Percentiles rank a stretch among this genome's conserved stretches.
Conservation (phyloP, 2,797 vertebrate genomes). For the Sarcoramphus papa region DNA sequence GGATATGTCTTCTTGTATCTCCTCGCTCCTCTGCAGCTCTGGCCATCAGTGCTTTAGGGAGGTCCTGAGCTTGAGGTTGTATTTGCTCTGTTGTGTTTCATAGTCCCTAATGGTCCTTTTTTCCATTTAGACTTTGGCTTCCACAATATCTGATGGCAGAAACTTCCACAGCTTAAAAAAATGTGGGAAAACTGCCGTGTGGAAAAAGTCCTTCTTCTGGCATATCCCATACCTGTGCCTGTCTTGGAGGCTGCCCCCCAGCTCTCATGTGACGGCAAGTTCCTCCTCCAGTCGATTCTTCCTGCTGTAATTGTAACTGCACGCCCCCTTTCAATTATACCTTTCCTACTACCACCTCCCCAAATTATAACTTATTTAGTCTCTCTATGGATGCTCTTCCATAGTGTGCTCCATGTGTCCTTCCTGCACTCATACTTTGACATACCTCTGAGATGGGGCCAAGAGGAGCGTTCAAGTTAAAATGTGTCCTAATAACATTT, state of each 20-base stretch:
- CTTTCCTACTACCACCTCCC: not conserved
- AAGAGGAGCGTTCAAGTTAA: not conserved
- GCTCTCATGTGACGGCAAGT: not conserved
- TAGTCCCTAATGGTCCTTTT: not conserved
- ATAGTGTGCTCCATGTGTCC: accelerated
- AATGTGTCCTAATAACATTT: not conserved
- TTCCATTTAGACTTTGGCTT: not conserved
- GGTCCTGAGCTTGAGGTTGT: not conserved
- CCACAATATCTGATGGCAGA: not conserved
- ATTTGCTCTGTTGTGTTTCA: not conserved
- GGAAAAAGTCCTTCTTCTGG: not conserved
- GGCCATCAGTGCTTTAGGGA: not conserved
- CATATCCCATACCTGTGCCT: not conserved
- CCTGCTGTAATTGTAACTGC: not conserved
- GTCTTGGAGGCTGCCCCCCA: not conserved
- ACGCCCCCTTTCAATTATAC: not conserved
- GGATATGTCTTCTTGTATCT: not conserved
- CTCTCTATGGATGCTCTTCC: not conserved
- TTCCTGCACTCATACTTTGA: not conserved
- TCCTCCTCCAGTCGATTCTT: not conserved
- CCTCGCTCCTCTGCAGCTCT: not conserved
- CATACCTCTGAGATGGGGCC: not conserved
- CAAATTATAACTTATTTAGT: not conserved
- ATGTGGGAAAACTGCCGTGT: not conserved
- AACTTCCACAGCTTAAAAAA: not conserved